Conservation (phyloP, 2,113 vertebrate species). For the Clarias magur region DNA sequence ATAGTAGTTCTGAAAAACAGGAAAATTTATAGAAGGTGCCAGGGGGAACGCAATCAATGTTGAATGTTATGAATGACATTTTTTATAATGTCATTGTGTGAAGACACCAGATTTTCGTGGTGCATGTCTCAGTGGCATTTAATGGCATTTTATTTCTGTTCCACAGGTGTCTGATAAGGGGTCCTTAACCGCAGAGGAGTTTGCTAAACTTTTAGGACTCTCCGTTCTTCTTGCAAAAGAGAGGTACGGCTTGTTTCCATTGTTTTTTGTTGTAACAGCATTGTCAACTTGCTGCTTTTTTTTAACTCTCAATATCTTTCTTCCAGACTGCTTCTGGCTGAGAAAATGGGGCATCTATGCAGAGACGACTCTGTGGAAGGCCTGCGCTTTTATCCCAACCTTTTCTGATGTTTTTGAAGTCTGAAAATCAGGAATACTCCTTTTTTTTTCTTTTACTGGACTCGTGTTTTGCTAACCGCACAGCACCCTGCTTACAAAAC, state of each 20-base stretch:
- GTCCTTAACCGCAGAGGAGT: conserved; percentile 93
- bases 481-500: background rate
- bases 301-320: background rate
- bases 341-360: conserved; percentile 97
- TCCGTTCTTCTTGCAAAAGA: conserved; percentile 98
- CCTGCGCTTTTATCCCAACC: conserved; percentile 93
- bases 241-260: conserved; percentile 70
- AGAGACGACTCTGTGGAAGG: conserved; percentile 97
- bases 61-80: background rate
- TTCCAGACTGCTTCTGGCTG: conserved; percentile 88
- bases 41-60: background rate
- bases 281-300: background rate
- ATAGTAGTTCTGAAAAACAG: background rate
- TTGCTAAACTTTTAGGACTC: conserved; percentile 93
- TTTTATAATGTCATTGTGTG: background rate
- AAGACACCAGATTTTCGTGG: background rate
- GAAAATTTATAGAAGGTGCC: background rate
- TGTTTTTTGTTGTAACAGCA: background rate
- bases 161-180: conserved; percentile 91
- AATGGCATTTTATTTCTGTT: background rate
- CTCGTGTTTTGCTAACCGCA: background rate
- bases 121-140: conserved; percentile 13
- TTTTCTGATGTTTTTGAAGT: conserved; percentile 76
- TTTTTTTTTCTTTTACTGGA: background rate
- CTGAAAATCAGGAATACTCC: background rate